Evolutionary conservation across 92 coral and sea anemone species (phyloP), one percentile per base, ranked within the genome.

Genomic region (Phenganax stokvisi): DNA sequence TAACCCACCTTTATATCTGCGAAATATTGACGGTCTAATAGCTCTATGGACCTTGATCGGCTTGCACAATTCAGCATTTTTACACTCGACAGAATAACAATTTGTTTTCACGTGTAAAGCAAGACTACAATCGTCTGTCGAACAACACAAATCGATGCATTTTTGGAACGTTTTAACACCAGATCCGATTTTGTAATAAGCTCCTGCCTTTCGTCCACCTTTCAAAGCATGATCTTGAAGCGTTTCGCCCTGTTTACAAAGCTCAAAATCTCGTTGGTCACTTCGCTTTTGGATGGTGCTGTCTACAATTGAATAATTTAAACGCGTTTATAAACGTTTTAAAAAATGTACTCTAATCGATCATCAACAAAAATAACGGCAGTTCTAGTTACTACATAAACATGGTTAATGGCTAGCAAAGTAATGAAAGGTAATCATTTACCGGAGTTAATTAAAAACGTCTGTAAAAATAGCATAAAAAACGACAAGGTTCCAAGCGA

Each of bases 121-220:
- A 11, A 90, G 27, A 37, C 88, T 82, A 85, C 93, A 90, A 6
- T 80, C 83, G 16, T 78, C 81, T 8, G 51, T 72, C 17, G 82
- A 82, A 71, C 98, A 94, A 70, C 98, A 94, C 57, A 90, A 73
- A 51, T 91, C 86, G 54, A 92, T 88, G 88, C 98, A 94, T 30
- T 88, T 75, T 44, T 61, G 80, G 73, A 71, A 72, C 76, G 81
- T 86, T 27, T 52, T 44, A 54, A 92, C 80, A 10, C 80, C 82
- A 37, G 47, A 37, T 72, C 81, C 89, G 12, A 91, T 82, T 59
- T 82, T 67, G 51, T 81, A 77, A 76, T 92, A 94, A 56, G 80
- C 75, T 28, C 98, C 98, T 16, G 98, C 98, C 7, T 84, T 76
- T 61, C 89, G 87, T 12, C 97, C 97, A 7, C 85, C 90, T 56